A percentile compares a stretch with the other conserved stretches of the same genome.
These are phyloP conservation scores for Pterocles orientalis DNA, from an alignment of 2,113 vertebrate genomes.

Conservation along the genomic window DNA sequence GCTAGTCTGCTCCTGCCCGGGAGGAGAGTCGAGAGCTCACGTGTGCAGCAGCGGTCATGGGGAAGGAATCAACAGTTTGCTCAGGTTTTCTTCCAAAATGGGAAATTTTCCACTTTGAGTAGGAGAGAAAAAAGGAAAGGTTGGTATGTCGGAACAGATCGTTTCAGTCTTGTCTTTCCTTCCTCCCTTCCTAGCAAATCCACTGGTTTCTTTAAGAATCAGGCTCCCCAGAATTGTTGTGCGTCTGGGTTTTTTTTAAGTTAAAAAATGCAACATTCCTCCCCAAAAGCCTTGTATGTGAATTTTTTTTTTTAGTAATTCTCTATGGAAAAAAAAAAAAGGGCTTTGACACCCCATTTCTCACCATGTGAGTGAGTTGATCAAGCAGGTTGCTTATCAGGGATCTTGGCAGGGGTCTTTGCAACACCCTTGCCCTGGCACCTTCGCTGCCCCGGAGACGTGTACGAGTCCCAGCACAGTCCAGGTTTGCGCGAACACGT, in stretches of 20 bases:
- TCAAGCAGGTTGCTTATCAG: not conserved
- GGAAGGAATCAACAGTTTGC: not conserved
- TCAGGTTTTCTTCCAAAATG: not conserved
- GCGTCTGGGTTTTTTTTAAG: rapidly evolving
- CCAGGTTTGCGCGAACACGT: not conserved
- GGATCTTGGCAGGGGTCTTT: rapidly evolving
- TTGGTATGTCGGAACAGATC: not conserved
- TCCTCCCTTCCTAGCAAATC: not conserved
- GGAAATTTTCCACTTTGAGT: not conserved
- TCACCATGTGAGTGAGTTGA: not conserved
- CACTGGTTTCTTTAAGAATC: not conserved
- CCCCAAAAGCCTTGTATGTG: not conserved
- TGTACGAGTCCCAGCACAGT: not conserved
- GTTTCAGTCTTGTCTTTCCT: not conserved
- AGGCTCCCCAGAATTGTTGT: not conserved
- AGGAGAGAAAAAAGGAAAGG: not conserved
- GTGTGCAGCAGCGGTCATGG: rapidly evolving
- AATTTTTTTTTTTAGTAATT: no score
- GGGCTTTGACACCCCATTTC: not conserved
- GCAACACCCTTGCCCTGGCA: rapidly evolving
- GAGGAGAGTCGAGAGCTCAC: not conserved
- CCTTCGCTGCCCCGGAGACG: rapidly evolving
- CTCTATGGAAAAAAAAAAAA: no score
- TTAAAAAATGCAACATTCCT: not conserved
- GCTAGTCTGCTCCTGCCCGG: not conserved